These are phyloP conservation scores for Burhinus oedicnemus DNA, from an alignment of 2,113 vertebrate species.

Conservation along the genomic window DNA sequence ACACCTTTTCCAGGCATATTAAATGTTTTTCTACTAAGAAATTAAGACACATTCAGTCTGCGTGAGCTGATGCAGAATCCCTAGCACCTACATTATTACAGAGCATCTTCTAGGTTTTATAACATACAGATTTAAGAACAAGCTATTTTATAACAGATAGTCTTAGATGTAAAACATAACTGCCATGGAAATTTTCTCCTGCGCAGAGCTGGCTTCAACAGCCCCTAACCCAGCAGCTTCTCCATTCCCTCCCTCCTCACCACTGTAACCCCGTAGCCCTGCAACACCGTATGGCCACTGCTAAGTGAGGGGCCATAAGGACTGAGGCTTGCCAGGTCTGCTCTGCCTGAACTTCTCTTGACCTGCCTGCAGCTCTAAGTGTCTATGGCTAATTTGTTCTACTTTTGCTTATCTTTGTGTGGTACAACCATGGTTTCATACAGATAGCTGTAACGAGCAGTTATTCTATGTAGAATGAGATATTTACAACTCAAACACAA, in stretches of 20 bases:
- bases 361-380: background rate
- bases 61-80: background rate
- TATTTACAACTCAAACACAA: background rate
- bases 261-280: fast-evolving
- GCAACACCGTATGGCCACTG: background rate
- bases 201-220: background rate
- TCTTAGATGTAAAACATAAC: background rate
- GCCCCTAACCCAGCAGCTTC: background rate
- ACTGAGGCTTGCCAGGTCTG: background rate
- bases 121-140: background rate
- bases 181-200: background rate
- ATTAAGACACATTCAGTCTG: background rate
- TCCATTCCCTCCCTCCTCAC: background rate
- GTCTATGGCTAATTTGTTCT: background rate
- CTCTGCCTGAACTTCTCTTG: background rate
- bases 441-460: background rate
- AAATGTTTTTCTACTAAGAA: background rate
- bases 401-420: background rate
- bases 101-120: background rate
- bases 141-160: background rate
- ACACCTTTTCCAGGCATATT: background rate
- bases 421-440: background rate
- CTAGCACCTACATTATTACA: background rate
- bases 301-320: background rate
- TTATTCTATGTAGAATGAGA: no score